phyloP scores from a whole-genome alignment of 2,888 invertebrate genomes.

The Molorchus minor region DNA sequence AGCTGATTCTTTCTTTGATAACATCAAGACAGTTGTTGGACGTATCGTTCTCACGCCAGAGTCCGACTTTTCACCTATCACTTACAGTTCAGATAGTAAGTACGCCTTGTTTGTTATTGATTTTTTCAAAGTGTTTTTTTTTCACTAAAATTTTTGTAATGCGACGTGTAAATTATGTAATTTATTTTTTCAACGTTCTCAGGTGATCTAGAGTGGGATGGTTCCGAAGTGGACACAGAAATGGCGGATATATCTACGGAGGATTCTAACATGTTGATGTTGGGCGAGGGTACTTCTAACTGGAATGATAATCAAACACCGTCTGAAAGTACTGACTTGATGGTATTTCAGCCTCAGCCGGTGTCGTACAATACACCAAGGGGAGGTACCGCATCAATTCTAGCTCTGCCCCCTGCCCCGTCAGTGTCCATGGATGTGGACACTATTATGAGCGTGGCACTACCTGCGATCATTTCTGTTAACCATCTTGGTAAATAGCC shows the following conservation, averaged over 20 bases:
- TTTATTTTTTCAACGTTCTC: conserved; percentile 26
- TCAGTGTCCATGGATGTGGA: conserved; percentile 40
- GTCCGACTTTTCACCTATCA: conserved; percentile 66
- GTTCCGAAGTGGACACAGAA: conserved; percentile 70
- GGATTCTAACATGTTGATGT: conserved; percentile 39
- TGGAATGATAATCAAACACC: conserved; percentile 29
- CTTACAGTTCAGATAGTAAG: conserved; percentile 74
- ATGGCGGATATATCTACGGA: conserved; percentile 59
- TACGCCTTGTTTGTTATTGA: conserved; percentile 33
- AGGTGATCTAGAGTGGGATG: conserved; percentile 82
- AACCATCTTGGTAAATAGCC: conserved; percentile 19
- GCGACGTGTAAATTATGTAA: background rate
- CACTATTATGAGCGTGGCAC: conserved; percentile 48
- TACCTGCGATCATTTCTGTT: conserved; percentile 36
- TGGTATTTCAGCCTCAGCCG: conserved; percentile 39
- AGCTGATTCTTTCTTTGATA: conserved; percentile 78
- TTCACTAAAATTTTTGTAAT: conserved; percentile 17
- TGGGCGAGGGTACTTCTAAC: conserved; percentile 34
- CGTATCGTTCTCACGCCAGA: conserved; percentile 71
- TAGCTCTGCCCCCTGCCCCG: conserved; percentile 41
- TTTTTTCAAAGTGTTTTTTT: background rate
- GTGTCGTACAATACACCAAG: conserved; percentile 23
- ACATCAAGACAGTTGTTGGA: conserved; percentile 75
- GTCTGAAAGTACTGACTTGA: conserved; percentile 39
- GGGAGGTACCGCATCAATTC: conserved; percentile 34